Evolutionary conservation across 2,113 vertebrate genomes (phyloP).

Genomic region (Tychaedon coryphoeus): DNA sequence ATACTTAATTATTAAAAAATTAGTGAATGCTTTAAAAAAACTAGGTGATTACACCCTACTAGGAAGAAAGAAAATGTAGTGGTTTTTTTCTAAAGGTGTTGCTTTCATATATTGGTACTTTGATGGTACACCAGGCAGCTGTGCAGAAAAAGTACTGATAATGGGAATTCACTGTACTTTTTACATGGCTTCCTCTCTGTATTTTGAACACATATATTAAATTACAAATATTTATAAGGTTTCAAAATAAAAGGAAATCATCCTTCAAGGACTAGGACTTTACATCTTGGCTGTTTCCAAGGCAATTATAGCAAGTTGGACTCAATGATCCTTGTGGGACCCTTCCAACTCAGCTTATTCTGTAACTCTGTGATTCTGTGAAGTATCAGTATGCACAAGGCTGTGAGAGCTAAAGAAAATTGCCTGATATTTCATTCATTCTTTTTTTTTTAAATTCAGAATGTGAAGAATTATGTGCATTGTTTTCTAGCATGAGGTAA

Average conservation of each 20-base stretch:
- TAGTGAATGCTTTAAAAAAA: not conserved
- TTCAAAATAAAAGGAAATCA: not conserved
- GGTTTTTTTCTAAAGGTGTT: not conserved
- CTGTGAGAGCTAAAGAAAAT: not conserved
- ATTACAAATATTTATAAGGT: not conserved
- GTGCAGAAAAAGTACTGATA: not conserved
- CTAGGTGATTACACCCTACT: not conserved
- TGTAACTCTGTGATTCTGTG: not conserved
- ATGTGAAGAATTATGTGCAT: not conserved
- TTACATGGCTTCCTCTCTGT: not conserved
- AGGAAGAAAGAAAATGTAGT: not conserved
- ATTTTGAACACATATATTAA: not conserved
- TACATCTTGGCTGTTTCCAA: not conserved
- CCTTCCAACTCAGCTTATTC: not conserved
- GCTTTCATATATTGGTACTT: not conserved
- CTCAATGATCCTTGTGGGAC: not conserved
- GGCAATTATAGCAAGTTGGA: not conserved
- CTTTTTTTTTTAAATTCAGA: not conserved
- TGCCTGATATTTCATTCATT: not conserved
- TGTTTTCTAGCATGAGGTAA: not conserved
- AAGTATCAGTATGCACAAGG: not conserved
- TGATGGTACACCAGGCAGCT: not conserved
- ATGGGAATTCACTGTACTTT: not conserved
- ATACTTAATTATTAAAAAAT: not conserved
- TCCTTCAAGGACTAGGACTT: not conserved